Conservation (phyloP, 2,888 invertebrate genomes). For the Caenorhabditis sp. region DNA sequence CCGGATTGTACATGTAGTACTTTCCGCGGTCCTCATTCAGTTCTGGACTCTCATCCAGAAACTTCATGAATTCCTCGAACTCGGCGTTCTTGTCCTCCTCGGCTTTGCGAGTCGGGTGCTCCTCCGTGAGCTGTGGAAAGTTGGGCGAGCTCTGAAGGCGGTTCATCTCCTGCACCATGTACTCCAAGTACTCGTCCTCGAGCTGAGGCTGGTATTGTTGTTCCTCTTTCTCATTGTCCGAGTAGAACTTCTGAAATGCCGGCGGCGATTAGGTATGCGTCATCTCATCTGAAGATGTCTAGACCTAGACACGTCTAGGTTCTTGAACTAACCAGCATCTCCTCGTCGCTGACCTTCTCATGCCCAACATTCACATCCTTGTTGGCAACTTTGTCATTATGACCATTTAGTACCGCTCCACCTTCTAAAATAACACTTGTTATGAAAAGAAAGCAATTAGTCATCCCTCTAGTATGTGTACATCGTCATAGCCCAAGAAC, state of each 20-base stretch:
- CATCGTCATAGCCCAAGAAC: too few species aligned
- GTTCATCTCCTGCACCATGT: conserved; percentile 30
- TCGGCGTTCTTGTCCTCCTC: neutral
- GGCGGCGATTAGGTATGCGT: neutral
- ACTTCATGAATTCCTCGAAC: too few species aligned
- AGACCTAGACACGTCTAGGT: too few species aligned
- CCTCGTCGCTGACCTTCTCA: conserved; percentile 21
- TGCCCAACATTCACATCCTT: conserved; percentile 37
- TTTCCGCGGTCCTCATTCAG: too few species aligned
- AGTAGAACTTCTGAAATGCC: conserved; percentile 9
- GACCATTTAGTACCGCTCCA: conserved; percentile 52
- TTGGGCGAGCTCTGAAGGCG: conserved; percentile 1
- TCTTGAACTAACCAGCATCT: neutral
- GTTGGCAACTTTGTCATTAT: conserved; percentile 20
- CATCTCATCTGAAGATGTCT: too few species aligned
- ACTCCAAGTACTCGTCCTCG: conserved; percentile 32
- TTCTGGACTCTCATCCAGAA: too few species aligned
- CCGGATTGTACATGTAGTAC: too few species aligned
- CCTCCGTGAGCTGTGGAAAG: neutral
- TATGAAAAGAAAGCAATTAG: conserved; percentile 17
- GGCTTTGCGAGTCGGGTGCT: neutral
- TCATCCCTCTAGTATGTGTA: too few species aligned
- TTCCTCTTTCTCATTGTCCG: conserved; percentile 9
- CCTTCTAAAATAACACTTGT: conserved; percentile 54
- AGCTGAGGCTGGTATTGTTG: neutral